phyloP scores from a whole-genome alignment of 2,113 vertebrate genomes.

The Notarius quadriscutis region DNA sequence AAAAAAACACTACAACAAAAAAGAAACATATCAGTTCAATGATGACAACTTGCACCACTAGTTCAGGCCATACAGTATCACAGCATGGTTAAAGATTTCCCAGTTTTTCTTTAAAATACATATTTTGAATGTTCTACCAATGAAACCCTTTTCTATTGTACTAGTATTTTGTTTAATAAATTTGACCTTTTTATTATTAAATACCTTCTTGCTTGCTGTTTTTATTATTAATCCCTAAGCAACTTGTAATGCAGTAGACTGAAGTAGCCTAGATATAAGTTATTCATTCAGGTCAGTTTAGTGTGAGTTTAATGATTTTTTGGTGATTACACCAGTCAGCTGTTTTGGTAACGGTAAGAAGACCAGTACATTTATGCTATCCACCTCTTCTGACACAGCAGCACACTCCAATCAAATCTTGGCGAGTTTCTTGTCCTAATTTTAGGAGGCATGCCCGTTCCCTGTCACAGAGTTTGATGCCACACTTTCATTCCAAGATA shows the following conservation, averaged over 20 bases:
- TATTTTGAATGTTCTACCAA: constrained; percentile 1
- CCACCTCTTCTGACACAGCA: constrained; percentile 26
- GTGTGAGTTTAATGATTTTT: background rate
- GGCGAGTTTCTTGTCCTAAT: constrained; percentile 61
- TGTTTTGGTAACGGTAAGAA: constrained; percentile 24
- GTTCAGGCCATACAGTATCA: background rate
- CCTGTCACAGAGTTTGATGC: constrained; percentile 54
- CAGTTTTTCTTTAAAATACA: constrained; percentile 16
- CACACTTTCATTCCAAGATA: constrained; percentile 56
- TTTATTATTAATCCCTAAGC: background rate
- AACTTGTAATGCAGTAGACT: background rate
- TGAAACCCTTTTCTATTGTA: constrained; percentile 24
- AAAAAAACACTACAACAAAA: too few species aligned
- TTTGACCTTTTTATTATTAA: constrained; percentile 15
- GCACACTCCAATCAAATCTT: constrained; percentile 53
- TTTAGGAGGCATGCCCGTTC: constrained; percentile 68
- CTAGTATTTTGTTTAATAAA: constrained; percentile 36
- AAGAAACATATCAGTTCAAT: constrained; percentile 13
- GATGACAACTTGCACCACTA: constrained; percentile 45
- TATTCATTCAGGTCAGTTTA: background rate
- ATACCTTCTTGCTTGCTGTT: background rate
- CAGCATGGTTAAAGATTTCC: background rate
- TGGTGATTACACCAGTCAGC: constrained; percentile 19
- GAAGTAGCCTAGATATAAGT: background rate
- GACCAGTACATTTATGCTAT: constrained; percentile 22